These are phyloP conservation scores for Bombus vancouverensis DNA, from an alignment of 1,140 invertebrate genomes.

Conservation along the genomic window DNA sequence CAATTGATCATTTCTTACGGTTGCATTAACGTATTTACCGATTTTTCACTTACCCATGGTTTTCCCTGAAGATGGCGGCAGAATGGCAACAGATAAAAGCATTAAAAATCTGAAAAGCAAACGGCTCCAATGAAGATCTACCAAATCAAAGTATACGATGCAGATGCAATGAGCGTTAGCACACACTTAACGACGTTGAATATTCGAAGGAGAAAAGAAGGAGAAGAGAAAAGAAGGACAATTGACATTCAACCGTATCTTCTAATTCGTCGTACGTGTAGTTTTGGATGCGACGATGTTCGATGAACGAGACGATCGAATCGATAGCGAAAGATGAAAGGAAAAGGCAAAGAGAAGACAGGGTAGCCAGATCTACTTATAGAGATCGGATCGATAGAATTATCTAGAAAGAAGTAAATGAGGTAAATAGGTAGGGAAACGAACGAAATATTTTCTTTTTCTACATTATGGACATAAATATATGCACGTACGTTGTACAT, in stretches of 20 bases:
- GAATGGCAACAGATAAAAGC: slow-evolving; percentile 68
- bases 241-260: background rate
- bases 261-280: background rate
- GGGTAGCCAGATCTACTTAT: background rate
- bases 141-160: background rate
- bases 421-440: background rate
- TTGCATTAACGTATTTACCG: background rate
- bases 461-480: background rate
- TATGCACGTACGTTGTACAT: background rate
- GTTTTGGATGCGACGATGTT: background rate
- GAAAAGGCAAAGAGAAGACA: slow-evolving; percentile 16
- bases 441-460: background rate
- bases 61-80: slow-evolving; percentile 78
- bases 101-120: slow-evolving; percentile 71
- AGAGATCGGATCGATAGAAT: background rate
- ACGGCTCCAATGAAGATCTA: slow-evolving; percentile 47
- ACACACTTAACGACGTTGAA: background rate
- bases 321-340: background rate
- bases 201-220: background rate
- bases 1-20: background rate
- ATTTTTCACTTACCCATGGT: slow-evolving; percentile 81
- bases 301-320: background rate
- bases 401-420: background rate
- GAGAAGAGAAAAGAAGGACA: no score
- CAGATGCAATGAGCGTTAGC: background rate